A percentile compares a stretch with the other conserved stretches of the same genome.
These are phyloP conservation scores for Ferrisia virgata DNA, from an alignment of 2,888 invertebrate species.

Conservation along the genomic window DNA sequence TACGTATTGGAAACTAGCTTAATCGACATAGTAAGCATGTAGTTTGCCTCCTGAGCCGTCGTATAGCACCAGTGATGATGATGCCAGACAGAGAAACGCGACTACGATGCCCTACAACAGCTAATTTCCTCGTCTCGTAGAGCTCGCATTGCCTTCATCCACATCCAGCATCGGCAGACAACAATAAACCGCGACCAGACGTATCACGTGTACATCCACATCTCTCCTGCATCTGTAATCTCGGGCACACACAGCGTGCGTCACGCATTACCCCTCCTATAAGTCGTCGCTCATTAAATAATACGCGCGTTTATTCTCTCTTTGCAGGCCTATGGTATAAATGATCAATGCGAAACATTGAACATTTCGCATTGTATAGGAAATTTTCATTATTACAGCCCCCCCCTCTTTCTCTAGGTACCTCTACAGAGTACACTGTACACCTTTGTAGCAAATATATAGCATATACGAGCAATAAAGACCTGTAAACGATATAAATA, in stretches of 20 bases:
- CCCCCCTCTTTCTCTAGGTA: too few species aligned
- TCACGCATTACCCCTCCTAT: background rate
- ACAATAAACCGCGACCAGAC: slow-evolving; percentile 22
- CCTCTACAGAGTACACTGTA: too few species aligned
- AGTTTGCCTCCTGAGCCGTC: background rate
- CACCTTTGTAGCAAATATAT: background rate
- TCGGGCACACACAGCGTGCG: background rate
- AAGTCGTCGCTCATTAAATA: background rate
- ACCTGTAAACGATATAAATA: background rate
- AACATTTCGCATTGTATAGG: background rate
- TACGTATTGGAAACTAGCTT: background rate
- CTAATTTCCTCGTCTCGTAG: background rate
- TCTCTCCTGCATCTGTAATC: background rate
- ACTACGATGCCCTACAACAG: background rate
- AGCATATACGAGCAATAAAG: too few species aligned
- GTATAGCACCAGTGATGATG: too few species aligned
- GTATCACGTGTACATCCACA: background rate
- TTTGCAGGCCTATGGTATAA: background rate
- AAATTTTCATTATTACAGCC: background rate
- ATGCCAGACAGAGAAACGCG: too few species aligned
- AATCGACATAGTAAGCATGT: background rate
- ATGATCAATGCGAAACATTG: background rate
- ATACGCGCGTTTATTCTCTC: background rate
- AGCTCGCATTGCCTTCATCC: too few species aligned
- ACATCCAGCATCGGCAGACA: background rate